A percentile compares a stretch with the other conserved stretches of the same genome.
phyloP scores from a whole-genome alignment of 2,113 vertebrate species.

The Willisornis vidua region DNA sequence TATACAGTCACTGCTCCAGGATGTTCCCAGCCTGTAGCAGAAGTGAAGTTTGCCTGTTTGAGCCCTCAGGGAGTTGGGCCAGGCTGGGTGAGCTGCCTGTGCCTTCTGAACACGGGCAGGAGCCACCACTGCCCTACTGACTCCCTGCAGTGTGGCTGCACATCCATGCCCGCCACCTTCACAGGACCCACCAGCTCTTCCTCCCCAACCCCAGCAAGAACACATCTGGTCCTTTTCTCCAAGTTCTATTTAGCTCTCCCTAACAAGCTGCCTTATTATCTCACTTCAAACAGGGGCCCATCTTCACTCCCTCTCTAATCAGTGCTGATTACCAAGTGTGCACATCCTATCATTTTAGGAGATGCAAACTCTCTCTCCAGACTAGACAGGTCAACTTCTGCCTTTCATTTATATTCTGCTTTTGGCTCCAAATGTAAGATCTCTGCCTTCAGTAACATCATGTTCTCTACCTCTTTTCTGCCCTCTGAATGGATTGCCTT shows the following conservation, averaged over 20 bases:
- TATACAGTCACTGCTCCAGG: neutral
- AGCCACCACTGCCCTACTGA: neutral
- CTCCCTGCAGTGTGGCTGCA: neutral
- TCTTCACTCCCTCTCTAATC: constrained; percentile 51
- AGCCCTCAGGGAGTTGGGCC: neutral
- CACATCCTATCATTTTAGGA: constrained; percentile 41
- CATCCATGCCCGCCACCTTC: neutral
- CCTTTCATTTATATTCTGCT: neutral
- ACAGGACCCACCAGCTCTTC: neutral
- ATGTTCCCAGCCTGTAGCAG: neutral
- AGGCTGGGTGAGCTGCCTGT: neutral
- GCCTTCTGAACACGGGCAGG: neutral
- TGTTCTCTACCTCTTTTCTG: neutral
- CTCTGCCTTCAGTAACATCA: neutral
- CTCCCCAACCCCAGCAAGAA: neutral
- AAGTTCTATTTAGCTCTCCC: constrained; percentile 33
- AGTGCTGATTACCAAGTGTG: constrained; percentile 32
- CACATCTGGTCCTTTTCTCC: constrained; percentile 46
- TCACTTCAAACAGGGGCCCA: constrained; percentile 48
- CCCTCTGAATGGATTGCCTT: neutral
- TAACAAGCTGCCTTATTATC: constrained; percentile 48
- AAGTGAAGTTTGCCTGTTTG: no score
- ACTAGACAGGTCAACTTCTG: constrained; percentile 13
- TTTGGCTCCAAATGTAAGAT: neutral
- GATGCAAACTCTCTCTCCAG: constrained; percentile 11